phyloP scores from a whole-genome alignment of 1,140 invertebrate species.

The Apis florea region DNA sequence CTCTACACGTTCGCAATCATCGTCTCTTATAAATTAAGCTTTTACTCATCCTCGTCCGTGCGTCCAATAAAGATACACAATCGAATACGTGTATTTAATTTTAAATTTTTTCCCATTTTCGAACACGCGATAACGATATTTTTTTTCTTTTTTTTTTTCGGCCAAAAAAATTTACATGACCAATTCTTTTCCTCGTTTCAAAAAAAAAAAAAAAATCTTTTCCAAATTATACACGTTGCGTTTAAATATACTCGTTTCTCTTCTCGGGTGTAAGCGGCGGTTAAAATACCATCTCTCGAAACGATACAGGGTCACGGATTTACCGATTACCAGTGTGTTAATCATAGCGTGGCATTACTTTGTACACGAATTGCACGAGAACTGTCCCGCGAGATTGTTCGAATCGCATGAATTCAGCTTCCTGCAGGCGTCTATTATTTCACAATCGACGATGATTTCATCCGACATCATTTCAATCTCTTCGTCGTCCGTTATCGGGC shows the following conservation, averaged over 20 bases:
- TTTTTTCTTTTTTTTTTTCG: no score
- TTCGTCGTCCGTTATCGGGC: constrained; percentile 12
- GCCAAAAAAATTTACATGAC: background rate
- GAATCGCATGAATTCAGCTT: constrained; percentile 48
- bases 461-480: constrained; percentile 37
- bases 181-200: background rate
- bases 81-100: no score
- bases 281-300: constrained; percentile 2
- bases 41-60: no score
- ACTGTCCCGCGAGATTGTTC: constrained; percentile 42
- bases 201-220: background rate
- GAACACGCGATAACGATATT: no score
- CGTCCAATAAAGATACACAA: no score
- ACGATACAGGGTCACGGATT: constrained; percentile 2
- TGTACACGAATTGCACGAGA: constrained; percentile 40
- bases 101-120: no score
- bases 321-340: constrained; percentile 11
- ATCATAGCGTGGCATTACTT: constrained; percentile 13
- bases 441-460: constrained; percentile 50
- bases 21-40: no score
- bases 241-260: background rate
- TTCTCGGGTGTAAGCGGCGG: no score
- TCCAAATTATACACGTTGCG: background rate
- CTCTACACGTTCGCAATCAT: no score
- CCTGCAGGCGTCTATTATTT: constrained; percentile 39